These are phyloP conservation scores for Tragelaphus scriptus DNA, from an alignment of 2,113 vertebrate genomes.

Conservation along the genomic window DNA sequence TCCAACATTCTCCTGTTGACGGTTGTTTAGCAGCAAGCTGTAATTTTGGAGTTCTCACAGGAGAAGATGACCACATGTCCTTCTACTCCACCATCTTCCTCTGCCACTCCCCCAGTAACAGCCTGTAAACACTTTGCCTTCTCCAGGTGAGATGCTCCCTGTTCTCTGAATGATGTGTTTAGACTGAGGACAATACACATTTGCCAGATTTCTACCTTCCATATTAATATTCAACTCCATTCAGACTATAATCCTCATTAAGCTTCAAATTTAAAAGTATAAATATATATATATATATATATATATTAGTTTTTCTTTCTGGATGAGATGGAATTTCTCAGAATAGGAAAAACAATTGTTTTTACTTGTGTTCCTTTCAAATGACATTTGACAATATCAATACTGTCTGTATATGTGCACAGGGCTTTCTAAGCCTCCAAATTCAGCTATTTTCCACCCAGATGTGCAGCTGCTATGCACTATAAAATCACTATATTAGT, in stretches of 20 bases:
- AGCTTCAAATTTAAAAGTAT: neutral
- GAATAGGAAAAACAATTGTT: neutral
- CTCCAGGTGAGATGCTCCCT: neutral
- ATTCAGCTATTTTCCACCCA: neutral
- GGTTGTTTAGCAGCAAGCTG: neutral
- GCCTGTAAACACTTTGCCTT: neutral
- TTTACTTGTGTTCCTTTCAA: neutral
- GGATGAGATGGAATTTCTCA: neutral
- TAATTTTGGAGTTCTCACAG: neutral
- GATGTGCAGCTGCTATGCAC: neutral
- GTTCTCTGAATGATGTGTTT: neutral
- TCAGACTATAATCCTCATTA: neutral
- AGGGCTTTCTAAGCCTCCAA: neutral
- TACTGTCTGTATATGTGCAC: neutral
- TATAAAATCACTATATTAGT: neutral
- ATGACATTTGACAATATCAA: neutral
- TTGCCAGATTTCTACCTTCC: neutral
- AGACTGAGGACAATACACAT: accelerated
- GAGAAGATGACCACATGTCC: neutral
- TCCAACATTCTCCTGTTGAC: neutral
- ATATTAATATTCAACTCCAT: neutral
- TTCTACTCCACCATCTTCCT: neutral
- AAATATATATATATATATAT: neutral
- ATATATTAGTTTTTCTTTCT: neutral
- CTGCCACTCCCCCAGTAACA: neutral